Evolutionary conservation across 2,797 vertebrate genomes (phyloP), one percentile per base, ranked within the genome.

Genomic region (Enteromius afrohamiltoni): DNA sequence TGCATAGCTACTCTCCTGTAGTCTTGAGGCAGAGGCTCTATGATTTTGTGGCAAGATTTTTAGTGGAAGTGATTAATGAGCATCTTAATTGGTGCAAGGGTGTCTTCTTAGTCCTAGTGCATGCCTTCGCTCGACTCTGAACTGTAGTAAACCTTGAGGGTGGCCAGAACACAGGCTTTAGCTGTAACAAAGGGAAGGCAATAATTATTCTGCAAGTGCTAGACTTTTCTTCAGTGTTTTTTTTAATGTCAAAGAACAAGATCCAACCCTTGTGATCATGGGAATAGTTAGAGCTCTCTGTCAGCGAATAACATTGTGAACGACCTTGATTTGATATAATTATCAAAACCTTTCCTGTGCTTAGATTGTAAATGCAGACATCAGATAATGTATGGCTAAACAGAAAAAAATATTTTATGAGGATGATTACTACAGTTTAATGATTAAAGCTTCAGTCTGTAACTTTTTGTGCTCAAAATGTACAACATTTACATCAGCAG

Each of bases 11-110:
- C 7, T 83, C 73, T 58, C 53, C 67, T 74, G 26, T 62, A 79
- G 67, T 84, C 73, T 90, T 71, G 89, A 86, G 85, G 86, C 90
- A 83, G 85, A 87, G 79, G 83, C 83, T 93, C 91, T 91, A 89
- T 83, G 84, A 90, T 89, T 92, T 92, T 86, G 40, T 64, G n/a
- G 91, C 81, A 88, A 89, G 80, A 76, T 90, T 86, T 86, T 77
- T 21, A 79, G 75, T 91, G 85, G 89, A 95, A 92, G 90, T 95
- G 95, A 96, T 95, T 93, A 95, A 93, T 93, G 92, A 88, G 77
- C 68, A 89, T 84, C 77, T 89, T 95, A 95, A 95, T 94, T 94
- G 93, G 92, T 89, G 88, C 69, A 88, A 55, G 87, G 83, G 88
- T 79, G 87, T 91, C 88, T 85, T 91, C 89, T 87, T 75, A 85